Conservation (phyloP, 2,113 vertebrate species). For the Isurus oxyrinchus region DNA sequence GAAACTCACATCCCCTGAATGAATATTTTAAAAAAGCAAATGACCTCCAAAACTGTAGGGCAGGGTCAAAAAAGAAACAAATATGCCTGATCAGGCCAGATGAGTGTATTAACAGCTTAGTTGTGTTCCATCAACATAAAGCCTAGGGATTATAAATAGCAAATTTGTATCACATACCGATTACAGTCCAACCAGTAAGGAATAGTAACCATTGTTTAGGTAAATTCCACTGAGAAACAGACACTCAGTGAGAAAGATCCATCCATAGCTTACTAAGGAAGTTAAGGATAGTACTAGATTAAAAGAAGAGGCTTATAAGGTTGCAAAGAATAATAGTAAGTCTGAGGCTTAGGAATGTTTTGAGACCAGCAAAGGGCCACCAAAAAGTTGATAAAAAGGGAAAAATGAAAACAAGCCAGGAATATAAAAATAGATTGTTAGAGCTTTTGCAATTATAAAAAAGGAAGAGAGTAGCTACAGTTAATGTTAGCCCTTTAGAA, state of each 20-base stretch:
- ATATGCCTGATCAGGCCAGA: not conserved
- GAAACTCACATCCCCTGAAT: too few relatives aligned
- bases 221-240: not conserved
- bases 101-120: not conserved
- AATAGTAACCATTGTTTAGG: not conserved
- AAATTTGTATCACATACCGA: not conserved
- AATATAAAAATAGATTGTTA: too few relatives aligned
- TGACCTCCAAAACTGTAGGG: not conserved
- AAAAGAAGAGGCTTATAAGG: not conserved
- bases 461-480: too few relatives aligned
- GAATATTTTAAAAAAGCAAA: too few relatives aligned
- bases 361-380: not conserved
- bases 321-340: not conserved
- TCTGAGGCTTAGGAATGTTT: not conserved
- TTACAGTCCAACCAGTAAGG: not conserved
- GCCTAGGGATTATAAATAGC: not conserved
- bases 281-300: not conserved
- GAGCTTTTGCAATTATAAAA: too few relatives aligned
- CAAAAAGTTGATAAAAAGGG: not conserved
- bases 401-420: not conserved
- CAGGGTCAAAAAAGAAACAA: not conserved
- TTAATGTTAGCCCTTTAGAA: too few relatives aligned
- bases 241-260: not conserved
- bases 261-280: not conserved
- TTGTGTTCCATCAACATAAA: not conserved